A percentile compares a stretch with the other conserved stretches of the same genome.
These are phyloP conservation scores for Brachionus angularis DNA, from an alignment of 1,140 invertebrate genomes.

Conservation along the genomic window DNA sequence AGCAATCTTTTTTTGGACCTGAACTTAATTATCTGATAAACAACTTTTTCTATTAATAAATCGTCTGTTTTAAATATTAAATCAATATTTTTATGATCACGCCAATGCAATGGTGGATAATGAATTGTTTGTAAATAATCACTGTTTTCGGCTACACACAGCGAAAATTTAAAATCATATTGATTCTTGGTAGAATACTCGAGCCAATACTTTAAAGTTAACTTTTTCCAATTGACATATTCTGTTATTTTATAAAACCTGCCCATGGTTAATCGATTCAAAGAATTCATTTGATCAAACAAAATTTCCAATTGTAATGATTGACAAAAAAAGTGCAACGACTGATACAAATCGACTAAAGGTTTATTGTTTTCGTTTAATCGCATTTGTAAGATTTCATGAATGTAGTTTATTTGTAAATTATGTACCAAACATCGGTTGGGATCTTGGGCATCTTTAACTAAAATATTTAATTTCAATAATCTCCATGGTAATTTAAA, in stretches of 20 bases:
- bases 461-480: slow-evolving; percentile 86
- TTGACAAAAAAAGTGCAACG: slow-evolving; percentile 88
- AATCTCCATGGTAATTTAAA: slow-evolving; percentile 86
- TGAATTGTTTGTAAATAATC: slow-evolving; percentile 26
- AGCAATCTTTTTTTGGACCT: slow-evolving; percentile 9
- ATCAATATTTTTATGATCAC: slow-evolving; percentile 42
- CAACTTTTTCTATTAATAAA: slow-evolving; percentile 32
- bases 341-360: slow-evolving; percentile 77
- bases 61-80: slow-evolving; percentile 9
- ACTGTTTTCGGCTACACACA: slow-evolving; percentile 24
- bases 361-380: slow-evolving; percentile 75
- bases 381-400: slow-evolving; percentile 80
- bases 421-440: slow-evolving; percentile 45
- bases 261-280: not conserved
- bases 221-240: slow-evolving; percentile 41
- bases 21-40: slow-evolving; percentile 35
- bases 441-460: slow-evolving; percentile 95
- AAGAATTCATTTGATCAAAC: slow-evolving; percentile 70
- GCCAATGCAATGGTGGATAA: slow-evolving; percentile 13
- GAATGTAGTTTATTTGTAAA: slow-evolving; percentile 72
- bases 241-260: slow-evolving; percentile 36
- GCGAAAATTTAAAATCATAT: slow-evolving; percentile 2
- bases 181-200: slow-evolving; percentile 16
- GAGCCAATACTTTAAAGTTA: slow-evolving; percentile 37
- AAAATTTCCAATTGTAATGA: slow-evolving; percentile 88